Base-by-base conservation (phyloP, 2,113 vertebrate species). In the Oenanthe oenanthe region DNA sequence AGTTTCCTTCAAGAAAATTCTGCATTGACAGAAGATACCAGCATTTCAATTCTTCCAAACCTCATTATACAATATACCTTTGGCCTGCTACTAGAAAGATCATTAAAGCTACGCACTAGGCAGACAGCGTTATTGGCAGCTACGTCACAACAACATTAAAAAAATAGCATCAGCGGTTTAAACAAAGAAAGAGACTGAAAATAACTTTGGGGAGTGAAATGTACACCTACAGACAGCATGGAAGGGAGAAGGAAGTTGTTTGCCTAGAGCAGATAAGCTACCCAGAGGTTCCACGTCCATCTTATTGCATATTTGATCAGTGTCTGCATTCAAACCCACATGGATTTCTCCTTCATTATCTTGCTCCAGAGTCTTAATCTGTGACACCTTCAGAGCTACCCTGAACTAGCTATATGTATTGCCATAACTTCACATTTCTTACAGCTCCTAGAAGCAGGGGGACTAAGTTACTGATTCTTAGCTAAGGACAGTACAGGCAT, bases 71-170 rank as follows among this genome's bases (percentile, higher is more conserved):
- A 80, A 88, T 56, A 62, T 32, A 57, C 80, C 92, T 84, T 74
- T 78, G 76, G 68, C 92, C 88, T 61, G 48, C 74, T 94, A 53
- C 81, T 81, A 48, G 21, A 32, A 83, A 77, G 83, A 80, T 79
- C n/a, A 62, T 58, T 91, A 45, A 86, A 74, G 66, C 72, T 65
- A 91, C 7, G n/a, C 34, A 53, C 79, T 38, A 94, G 76, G 96
- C 90, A 94, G 92, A 92, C 43, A 95, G 67, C 10, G 0, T 92
- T 88, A 95, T 63, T 94, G 82, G 95, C 92, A 94, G 95, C 79
- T 95, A 86, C 12, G 17, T 94, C 57, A 93, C 72, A 96, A 43
- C 53, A 88, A 72, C 29, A 48, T 72, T 76, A 62, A 66, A 87
- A 88, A 57, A 67, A 60, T 4, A 86, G 58, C 90, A 42, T 93